These are phyloP conservation scores for Aethes cnicana DNA, from an alignment of 2,888 invertebrate genomes.

Conservation along the genomic window DNA sequence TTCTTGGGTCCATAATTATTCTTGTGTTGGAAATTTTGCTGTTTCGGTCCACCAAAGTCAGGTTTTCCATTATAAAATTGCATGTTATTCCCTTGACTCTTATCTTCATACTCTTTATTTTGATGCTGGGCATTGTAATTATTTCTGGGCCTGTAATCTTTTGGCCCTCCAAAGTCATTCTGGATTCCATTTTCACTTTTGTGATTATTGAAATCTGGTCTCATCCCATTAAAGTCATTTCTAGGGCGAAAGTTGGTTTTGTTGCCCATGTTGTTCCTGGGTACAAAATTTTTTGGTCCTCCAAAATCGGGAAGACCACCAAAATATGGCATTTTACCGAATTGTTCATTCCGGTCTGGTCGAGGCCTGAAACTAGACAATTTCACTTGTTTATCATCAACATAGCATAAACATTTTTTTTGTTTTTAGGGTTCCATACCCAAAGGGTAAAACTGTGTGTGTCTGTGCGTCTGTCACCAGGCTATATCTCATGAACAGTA, in stretches of 20 bases:
- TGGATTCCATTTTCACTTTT: conserved; percentile 67
- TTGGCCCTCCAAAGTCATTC: conserved; percentile 76
- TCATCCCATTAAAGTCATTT: conserved; percentile 75
- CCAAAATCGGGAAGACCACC: conserved; percentile 75
- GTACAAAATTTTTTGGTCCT: conserved; percentile 76
- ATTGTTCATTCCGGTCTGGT: conserved; percentile 85
- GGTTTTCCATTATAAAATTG: conserved; percentile 71
- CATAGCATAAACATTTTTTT: too few relatives aligned
- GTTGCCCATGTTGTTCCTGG: conserved; percentile 67
- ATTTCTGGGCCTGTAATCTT: conserved; percentile 70
- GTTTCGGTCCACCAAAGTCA: conserved; percentile 78
- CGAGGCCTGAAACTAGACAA: conserved; percentile 83
- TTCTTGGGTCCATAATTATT: conserved; percentile 67
- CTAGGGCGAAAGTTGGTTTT: conserved; percentile 75
- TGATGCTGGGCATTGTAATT: conserved; percentile 65
- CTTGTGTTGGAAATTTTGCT: conserved; percentile 60
- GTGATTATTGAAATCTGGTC: conserved; percentile 66
- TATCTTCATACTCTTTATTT: conserved; percentile 65
- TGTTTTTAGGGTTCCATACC: too few relatives aligned
- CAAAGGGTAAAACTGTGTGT: too few relatives aligned
- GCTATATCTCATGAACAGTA: too few relatives aligned
- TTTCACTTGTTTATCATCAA: too few relatives aligned
- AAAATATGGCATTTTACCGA: conserved; percentile 80
- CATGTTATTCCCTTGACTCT: conserved; percentile 62
- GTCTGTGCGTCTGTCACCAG: too few relatives aligned